Conservation (phyloP, 2,797 vertebrate genomes). For the Mormyrops boulengeri region DNA sequence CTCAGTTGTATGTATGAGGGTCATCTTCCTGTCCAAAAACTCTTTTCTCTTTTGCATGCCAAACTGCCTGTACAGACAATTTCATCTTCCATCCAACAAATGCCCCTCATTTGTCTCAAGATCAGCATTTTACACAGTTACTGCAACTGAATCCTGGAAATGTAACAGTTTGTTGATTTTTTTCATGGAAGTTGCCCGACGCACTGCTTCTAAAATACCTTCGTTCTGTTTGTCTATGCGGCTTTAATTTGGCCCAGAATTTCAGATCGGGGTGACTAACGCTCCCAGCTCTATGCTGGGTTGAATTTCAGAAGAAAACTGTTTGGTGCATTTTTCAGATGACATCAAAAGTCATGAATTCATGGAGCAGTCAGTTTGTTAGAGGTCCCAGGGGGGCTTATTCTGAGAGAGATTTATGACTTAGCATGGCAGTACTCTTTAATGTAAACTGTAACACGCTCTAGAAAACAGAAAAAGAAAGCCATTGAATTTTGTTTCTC, state of each 20-base stretch:
- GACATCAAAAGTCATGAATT: slow-evolving; percentile 29
- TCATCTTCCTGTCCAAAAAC: slow-evolving; percentile 55
- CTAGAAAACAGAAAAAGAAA: slow-evolving; percentile 46
- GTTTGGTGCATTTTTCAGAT: slow-evolving; percentile 11
- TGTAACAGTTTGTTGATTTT: slow-evolving; percentile 18
- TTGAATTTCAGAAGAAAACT: slow-evolving; percentile 20
- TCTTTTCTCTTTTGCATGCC: slow-evolving; percentile 66
- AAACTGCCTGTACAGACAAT: slow-evolving; percentile 63
- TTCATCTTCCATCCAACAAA: slow-evolving; percentile 61
- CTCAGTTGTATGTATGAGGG: slow-evolving; percentile 72
- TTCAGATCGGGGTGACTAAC: background rate
- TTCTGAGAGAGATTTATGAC: background rate
- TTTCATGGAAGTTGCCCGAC: slow-evolving; percentile 27
- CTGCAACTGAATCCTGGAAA: slow-evolving; percentile 23
- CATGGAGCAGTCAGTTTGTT: slow-evolving; percentile 25
- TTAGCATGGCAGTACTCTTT: background rate
- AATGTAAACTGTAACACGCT: background rate
- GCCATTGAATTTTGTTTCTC: slow-evolving; percentile 54
- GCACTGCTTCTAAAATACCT: slow-evolving; percentile 22
- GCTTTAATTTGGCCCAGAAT: slow-evolving; percentile 8
- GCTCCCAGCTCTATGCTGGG: slow-evolving; percentile 16
- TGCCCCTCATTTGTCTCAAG: slow-evolving; percentile 52
- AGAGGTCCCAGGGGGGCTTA: background rate
- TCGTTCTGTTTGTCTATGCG: slow-evolving; percentile 18
- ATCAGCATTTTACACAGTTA: slow-evolving; percentile 64